These are phyloP conservation scores for Atta cephalotes DNA, from an alignment of 1,140 invertebrate species.

Conservation along the genomic window DNA sequence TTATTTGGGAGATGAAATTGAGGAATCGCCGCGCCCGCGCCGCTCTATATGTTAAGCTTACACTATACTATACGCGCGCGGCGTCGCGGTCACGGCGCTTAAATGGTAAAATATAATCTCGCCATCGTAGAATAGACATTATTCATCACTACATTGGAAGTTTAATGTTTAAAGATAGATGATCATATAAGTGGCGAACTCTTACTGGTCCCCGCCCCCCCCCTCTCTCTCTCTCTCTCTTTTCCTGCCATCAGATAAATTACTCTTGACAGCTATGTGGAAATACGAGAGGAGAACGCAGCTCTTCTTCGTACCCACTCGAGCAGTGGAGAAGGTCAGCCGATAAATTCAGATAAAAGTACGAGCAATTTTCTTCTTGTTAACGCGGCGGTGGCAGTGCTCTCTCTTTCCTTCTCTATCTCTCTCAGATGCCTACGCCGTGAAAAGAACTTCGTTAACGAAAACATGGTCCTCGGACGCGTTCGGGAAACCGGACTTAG, in stretches of 20 bases:
- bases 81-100: no score
- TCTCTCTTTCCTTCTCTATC: neutral
- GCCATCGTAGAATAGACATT: slow-evolving; percentile 24
- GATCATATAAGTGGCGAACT: slow-evolving; percentile 26
- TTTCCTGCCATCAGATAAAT: slow-evolving; percentile 50
- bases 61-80: no score
- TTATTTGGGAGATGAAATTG: no score
- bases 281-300: slow-evolving; percentile 36
- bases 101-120: slow-evolving; percentile 35
- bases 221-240: no score
- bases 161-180: slow-evolving; percentile 53
- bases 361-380: slow-evolving; percentile 82
- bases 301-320: slow-evolving; percentile 8
- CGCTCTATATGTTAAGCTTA: no score
- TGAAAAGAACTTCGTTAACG: slow-evolving; percentile 48
- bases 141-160: slow-evolving; percentile 44
- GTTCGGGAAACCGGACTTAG: slow-evolving; percentile 38
- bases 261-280: slow-evolving; percentile 29
- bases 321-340: slow-evolving; percentile 53
- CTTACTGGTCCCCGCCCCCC: neutral
- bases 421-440: neutral
- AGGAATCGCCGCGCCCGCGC: no score
- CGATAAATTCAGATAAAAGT: slow-evolving; percentile 80
- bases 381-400: slow-evolving; percentile 62
- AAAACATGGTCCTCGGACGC: neutral